These are phyloP conservation scores for Mastigias papua DNA, from an alignment of 30 jellyfish, hydroid and myxozoan species.

Conservation along the genomic window DNA sequence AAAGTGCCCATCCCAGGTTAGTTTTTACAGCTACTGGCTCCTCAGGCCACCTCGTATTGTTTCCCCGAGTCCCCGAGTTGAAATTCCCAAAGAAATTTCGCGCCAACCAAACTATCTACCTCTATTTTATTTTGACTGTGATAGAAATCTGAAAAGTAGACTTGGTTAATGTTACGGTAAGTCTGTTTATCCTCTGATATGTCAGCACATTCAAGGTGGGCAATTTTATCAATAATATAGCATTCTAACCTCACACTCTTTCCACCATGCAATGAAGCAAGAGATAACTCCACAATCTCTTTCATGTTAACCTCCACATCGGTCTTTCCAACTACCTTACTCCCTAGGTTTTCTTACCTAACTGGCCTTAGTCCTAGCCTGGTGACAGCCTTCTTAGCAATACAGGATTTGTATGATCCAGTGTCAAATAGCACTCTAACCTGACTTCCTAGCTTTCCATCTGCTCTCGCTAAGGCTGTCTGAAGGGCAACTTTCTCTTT, in stretches of 20 bases:
- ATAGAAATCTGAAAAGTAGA: slow-evolving; percentile 26
- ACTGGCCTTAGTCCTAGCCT: slow-evolving; percentile 31
- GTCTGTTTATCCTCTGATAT: background rate
- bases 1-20: slow-evolving; percentile 24
- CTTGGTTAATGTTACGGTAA: background rate
- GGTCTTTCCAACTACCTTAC: slow-evolving; percentile 12
- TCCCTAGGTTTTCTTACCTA: slow-evolving; percentile 3
- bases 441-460: slow-evolving; percentile 18
- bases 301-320: slow-evolving; percentile 8
- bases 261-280: slow-evolving; percentile 1
- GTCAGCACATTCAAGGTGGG: background rate
- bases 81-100: background rate
- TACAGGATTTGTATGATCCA: slow-evolving; percentile 20
- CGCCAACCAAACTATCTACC: slow-evolving; percentile 5
- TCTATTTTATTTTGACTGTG: background rate
- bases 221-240: background rate
- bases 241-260: slow-evolving; percentile 1
- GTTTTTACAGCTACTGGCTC: slow-evolving; percentile 58
- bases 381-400: slow-evolving; percentile 30
- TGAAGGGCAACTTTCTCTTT: slow-evolving; percentile 7
- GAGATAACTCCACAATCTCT: slow-evolving; percentile 23
- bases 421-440: slow-evolving; percentile 41
- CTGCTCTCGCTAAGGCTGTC: slow-evolving; percentile 40
- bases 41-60: slow-evolving; percentile 16
- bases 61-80: slow-evolving; percentile 8